These are phyloP conservation scores for Clarias macrocephalus DNA, from an alignment of 2,113 vertebrate species.

Conservation along the genomic window DNA sequence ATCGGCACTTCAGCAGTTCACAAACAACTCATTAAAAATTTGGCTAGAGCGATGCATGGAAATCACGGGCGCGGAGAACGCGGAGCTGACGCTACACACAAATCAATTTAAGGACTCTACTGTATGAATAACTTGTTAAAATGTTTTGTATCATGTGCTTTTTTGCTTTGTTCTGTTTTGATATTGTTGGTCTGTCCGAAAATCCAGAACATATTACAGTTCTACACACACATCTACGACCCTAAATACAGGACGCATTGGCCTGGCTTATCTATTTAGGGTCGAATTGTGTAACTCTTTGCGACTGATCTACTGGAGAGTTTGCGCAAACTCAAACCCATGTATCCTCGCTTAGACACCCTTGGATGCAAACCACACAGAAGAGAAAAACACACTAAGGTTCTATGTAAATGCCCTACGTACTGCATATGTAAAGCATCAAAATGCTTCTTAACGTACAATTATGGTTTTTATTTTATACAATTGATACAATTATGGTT, in stretches of 20 bases:
- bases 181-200: neutral
- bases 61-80: neutral
- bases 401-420: neutral
- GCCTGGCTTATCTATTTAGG: neutral
- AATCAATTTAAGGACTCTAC: neutral
- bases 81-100: neutral
- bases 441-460: neutral
- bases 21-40: slow-evolving; percentile 3
- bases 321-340: neutral
- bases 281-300: neutral
- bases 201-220: neutral
- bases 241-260: neutral
- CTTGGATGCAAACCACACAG: neutral
- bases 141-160: neutral
- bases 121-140: neutral
- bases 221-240: neutral
- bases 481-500: too few relatives aligned
- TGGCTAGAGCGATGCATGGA: neutral
- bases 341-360: neutral
- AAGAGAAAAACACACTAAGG: neutral
- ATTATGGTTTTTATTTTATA: neutral
- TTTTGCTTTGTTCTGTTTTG: too few relatives aligned
- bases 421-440: neutral
- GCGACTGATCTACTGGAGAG: neutral
- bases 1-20: slow-evolving; percentile 22